These are phyloP conservation scores for Poeciliopsis occidentalis DNA, from an alignment of 2,113 vertebrate species.

Conservation along the genomic window DNA sequence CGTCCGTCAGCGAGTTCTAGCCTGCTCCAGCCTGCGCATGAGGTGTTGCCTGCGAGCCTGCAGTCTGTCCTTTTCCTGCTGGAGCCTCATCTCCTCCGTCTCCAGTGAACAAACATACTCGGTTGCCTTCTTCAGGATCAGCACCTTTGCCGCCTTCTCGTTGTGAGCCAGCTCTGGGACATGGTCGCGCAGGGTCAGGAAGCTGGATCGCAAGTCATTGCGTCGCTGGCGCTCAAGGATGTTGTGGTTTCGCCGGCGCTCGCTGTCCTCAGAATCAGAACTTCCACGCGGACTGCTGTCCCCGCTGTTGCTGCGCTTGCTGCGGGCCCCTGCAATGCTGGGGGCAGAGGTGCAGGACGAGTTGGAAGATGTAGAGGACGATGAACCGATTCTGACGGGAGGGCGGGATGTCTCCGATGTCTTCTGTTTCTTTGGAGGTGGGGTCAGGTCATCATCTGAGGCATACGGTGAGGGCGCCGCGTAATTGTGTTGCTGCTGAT, in stretches of 20 bases:
- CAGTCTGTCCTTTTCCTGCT: constrained; percentile 91
- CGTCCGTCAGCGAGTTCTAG: constrained; percentile 91
- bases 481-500: constrained; percentile 99
- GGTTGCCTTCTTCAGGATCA: constrained; percentile 97
- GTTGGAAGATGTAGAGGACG: constrained; percentile 59
- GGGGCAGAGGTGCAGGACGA: constrained; percentile 52
- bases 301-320: constrained; percentile 86
- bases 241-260: constrained; percentile 96
- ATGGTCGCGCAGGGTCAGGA: constrained; percentile 94
- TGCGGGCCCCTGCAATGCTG: constrained; percentile 54
- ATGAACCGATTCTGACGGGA: constrained; percentile 75
- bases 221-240: constrained; percentile 96
- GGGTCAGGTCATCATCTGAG: constrained; percentile 85
- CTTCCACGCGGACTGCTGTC: constrained; percentile 81
- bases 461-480: constrained; percentile 92
- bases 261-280: constrained; percentile 97
- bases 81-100: constrained; percentile 86
- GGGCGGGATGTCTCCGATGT: constrained; percentile 78
- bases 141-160: constrained; percentile 97
- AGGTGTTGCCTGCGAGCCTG: constrained; percentile 89
- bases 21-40: constrained; percentile 89
- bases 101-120: constrained; percentile 93
- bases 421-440: constrained; percentile 87
- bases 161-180: constrained; percentile 96
- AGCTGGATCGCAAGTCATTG: constrained; percentile 97